Evolutionary conservation across 1,140 invertebrate genomes (phyloP), one percentile per base, ranked within the genome.

Genomic region (Delia radicum): DNA sequence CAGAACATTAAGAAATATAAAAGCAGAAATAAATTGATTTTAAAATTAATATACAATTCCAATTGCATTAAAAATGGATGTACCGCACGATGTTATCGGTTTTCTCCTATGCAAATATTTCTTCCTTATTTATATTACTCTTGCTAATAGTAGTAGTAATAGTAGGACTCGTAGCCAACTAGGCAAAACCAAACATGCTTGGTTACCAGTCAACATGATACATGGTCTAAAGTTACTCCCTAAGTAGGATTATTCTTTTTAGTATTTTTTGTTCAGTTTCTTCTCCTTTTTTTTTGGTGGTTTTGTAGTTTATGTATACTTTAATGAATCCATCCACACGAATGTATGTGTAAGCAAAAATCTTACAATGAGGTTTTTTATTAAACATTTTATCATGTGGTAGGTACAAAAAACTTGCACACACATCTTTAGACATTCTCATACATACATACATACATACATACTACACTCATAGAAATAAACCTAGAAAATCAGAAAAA

Each of bases 351-450:
- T 55, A 55, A 67, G 27, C 27, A 67, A 67, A 67, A 67, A 31
- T 67, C 63, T 67, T 67, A 29, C 21, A 67, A 67, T 33, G 63
- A 31, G 10, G 10, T 67, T 67, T 67, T 67, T 67, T 15, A 67
- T 67, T 67, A 67, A 67, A 67, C 63, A 67, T 67, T 67, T 67
- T 31, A 67, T 67, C 63, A 67, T 67, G 63, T 67, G 63, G 63
- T 29, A 67, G 27, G 24, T 21, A 24, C 5, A 10, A 62, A 24
- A 27, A 28, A 28, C 28, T n/a, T 31, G 63, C 13, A 28, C 2
- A 10, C n/a, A 28, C 62, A 65, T 15, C 27, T 15, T 31, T 31
- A 67, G 7, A 67, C 4, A 31, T 15, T 31, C 63, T 31, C 27
- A 67, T n/a, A 31, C 8, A 63, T 28, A 31, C 27, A 27, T 5